Evolutionary conservation across 2,888 invertebrate genomes (phyloP).

Genomic region (Synergus itoensis): DNA sequence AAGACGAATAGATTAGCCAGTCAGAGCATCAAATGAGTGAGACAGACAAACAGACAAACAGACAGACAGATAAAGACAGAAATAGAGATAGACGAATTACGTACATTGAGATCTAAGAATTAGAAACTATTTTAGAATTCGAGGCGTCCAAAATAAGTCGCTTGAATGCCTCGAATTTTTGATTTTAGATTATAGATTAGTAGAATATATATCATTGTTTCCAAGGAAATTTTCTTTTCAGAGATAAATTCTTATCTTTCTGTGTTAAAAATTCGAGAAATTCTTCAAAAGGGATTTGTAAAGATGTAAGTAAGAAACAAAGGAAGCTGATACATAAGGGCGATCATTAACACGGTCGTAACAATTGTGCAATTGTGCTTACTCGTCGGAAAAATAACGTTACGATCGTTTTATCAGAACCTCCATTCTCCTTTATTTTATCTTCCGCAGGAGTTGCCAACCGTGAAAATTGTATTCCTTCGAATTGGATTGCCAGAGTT

Average conservation of each 20-base stretch:
- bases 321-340: background rate
- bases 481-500: background rate
- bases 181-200: background rate
- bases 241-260: background rate
- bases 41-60: slow-evolving; percentile 66
- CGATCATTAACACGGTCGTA: slow-evolving; percentile 2
- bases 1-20: slow-evolving; percentile 50
- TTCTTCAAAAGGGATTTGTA: background rate
- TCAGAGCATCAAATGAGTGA: slow-evolving; percentile 60
- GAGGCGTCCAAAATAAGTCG: too few species aligned
- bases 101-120: background rate
- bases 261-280: background rate
- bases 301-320: slow-evolving; percentile 4
- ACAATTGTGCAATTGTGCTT: slow-evolving; percentile 7
- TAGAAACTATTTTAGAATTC: background rate
- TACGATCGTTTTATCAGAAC: background rate
- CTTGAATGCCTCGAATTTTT: too few species aligned
- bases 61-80: slow-evolving; percentile 64
- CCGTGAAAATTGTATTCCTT: slow-evolving; percentile 28
- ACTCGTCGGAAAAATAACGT: background rate
- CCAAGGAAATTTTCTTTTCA: background rate
- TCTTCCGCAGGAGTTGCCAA: background rate
- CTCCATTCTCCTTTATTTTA: background rate
- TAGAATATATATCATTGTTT: slow-evolving; percentile 9
- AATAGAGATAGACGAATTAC: slow-evolving; percentile 59